Conservation (phyloP, 2,888 invertebrate species). For the Nowickia ferox region DNA sequence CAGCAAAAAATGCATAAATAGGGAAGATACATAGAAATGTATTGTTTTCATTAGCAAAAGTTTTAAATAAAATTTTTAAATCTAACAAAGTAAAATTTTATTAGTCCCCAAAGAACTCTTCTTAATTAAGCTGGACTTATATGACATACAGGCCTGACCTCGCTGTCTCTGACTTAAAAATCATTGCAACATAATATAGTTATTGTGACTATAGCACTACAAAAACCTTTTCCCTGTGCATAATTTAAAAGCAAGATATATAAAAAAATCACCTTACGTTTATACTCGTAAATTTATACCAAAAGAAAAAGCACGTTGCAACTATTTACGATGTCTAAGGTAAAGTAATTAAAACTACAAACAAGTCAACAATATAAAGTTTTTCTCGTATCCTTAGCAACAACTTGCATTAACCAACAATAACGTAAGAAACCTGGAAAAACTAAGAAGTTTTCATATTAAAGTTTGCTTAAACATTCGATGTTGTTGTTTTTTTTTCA, state of each 20-base stretch:
- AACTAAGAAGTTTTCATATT: conserved; percentile 9
- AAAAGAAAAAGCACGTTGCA: neutral
- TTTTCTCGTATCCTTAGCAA: conserved; percentile 22
- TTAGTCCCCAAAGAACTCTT: too few species aligned
- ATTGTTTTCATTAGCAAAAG: neutral
- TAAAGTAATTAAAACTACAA: conserved; percentile 32
- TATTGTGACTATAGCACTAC: too few species aligned
- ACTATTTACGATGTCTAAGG: neutral
- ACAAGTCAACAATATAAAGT: neutral
- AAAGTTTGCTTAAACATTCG: conserved; percentile 7
- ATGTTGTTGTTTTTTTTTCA: neutral
- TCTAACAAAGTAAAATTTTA: too few species aligned
- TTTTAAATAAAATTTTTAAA: neutral
- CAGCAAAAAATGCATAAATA: neutral
- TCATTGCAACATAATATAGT: too few species aligned
- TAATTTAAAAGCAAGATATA: neutral
- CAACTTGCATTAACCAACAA: neutral
- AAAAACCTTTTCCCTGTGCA: neutral
- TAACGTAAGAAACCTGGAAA: conserved; percentile 18
- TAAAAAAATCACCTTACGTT: neutral
- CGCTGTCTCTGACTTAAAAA: too few species aligned
- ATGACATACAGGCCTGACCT: too few species aligned
- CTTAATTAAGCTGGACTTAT: too few species aligned
- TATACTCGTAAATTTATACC: neutral
- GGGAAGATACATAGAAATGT: too few species aligned